Evolutionary conservation across 2,113 vertebrate species (phyloP), one percentile per base, ranked within the genome.

Genomic region (Donacobius atricapilla): DNA sequence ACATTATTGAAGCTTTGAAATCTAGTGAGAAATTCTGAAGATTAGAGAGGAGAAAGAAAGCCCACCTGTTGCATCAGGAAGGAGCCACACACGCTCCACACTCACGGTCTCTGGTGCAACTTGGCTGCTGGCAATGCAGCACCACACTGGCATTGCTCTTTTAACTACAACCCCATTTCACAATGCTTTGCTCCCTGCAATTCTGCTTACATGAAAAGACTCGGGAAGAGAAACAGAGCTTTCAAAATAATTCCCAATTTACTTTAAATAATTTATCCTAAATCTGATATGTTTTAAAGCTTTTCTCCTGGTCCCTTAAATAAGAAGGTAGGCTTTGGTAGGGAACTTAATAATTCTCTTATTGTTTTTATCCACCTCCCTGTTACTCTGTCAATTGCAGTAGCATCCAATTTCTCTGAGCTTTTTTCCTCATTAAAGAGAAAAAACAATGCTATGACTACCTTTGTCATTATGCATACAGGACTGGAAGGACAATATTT

Each of bases 401-500:
- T 33, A 82, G 15, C 40, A 57, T 81, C 54, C 61, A 60, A 39
- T 88, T 91, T 77, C 51, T 75, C 33, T 48, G 37, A 31, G 13
- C 2, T 51, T 86, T 86, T 93, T 83, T 70, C 17, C 56, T 65
- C 65, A 61, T 82, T 88, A 77, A 83, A 83, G 54, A 65, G 57
- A 54, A 63, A 90, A 94, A 94, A 30, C 80, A 93, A 61, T 81
- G 25, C n/a, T 83, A 45, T 64, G 23, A 45, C 64, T 91, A 84
- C 68, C 35, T 97, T 64, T 13, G 6, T 16, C 53, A 53, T 93
- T 92, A 87, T 68, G 60, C 92, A 73, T 73, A 84, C 66, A 63
- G 73, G 70, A 58, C 51, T 89, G 48, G 33, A 94, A 90, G 57
- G 48, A 37, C 48, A 89, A 86, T 86, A 82, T 95, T 96, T 90